Evolutionary conservation across 2,797 vertebrate species (phyloP), one percentile per base, ranked within the genome.

Genomic region (Cephalopachus bancanus): DNA sequence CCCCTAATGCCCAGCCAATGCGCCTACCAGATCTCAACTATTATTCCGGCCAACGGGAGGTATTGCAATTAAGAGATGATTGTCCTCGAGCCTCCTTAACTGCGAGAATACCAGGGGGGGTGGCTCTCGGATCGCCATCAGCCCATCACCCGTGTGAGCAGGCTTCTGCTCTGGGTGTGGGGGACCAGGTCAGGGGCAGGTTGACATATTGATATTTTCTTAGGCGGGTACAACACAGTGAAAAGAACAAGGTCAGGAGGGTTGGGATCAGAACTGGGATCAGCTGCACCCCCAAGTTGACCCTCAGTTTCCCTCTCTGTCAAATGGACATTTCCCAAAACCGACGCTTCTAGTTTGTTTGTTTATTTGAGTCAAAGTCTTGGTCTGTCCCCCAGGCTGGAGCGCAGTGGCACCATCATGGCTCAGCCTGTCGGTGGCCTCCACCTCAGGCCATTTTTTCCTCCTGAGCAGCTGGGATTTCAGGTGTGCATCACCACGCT

Each of bases 81-180:
- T 19, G 33, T 49, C 49, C 11, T 7, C 28, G 7, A 22, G n/a
- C 30, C 0, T n/a, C 67, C 72, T 64, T 44, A n/a, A 81, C 30
- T 14, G 69, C 28, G 19, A 28, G 91, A 24, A 7, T 5, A 19
- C 24, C 30, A 51, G 44, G 59, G n/a, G 55, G 64, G 28, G 11
- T 1, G 17, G 15, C 14, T 10, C 8, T 1, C 0, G 2, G 10
- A 15, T 37, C 37, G 22, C 57, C 53, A 6, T 37, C 37, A 37
- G 37, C 37, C 33, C 10, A 60, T 44, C 0, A 1, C n/a, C 71
- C 9, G 74, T 12, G 33, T 33, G 12, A 5, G 28, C 12, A 5
- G 6, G 83, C n/a, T 83, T 11, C 93, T 17, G 1, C 33, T 15
- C 53, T 17, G 22, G 20, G 69, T 12, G 7, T 20, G 75, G 67